Base-by-base conservation (phyloP, 2,113 vertebrate species). In the Corvus hawaiiensis region DNA sequence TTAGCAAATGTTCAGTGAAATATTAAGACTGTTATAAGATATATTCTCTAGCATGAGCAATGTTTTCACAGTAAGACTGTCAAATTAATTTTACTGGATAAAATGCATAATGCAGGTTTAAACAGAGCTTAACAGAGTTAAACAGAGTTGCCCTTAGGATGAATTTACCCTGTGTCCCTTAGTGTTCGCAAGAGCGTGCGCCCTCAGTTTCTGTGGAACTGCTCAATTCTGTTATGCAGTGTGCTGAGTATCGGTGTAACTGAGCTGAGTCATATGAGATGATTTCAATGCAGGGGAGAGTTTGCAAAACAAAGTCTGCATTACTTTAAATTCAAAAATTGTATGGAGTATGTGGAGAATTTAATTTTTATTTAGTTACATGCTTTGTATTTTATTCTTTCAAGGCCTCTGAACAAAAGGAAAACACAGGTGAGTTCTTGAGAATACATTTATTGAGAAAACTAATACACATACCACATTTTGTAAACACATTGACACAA, bases 401-500 rank as follows among this genome's bases (percentile, higher is more conserved):
- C 74, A 51, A 77, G 46, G 15, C n/a, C 75, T 66, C 75, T 74
- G 48, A 51, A 49, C 28, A 90, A 87, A 85, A 73, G 48, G 24
- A 91, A 83, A 75, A 43, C 28, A 85, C 66, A 80, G 10, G 30
- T 62, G 16, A 8, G 4, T 71, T 87, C 77, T 86, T 33, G 82
- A 87, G 32, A 93, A 79, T 61, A 54, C 33, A 54, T 71, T 94
- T 90, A 20, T 84, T 93, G 85, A 95, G 91, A 92, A 52, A 93
- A 96, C 9, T 55, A 84, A 92, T 93, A 92, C 82, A 88, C 80
- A 86, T 79, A 68, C 15, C 76, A 66, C 49, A 26, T 82, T 89
- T 88, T 90, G 22, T 80, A 76, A 89, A 79, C 35, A n/a, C 9
- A 6, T 81, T 89, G 91, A 84, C 37, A 55, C 26, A 73, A 84